Conservation (phyloP, 2,888 invertebrate species). For the Dryococelus australis region DNA sequence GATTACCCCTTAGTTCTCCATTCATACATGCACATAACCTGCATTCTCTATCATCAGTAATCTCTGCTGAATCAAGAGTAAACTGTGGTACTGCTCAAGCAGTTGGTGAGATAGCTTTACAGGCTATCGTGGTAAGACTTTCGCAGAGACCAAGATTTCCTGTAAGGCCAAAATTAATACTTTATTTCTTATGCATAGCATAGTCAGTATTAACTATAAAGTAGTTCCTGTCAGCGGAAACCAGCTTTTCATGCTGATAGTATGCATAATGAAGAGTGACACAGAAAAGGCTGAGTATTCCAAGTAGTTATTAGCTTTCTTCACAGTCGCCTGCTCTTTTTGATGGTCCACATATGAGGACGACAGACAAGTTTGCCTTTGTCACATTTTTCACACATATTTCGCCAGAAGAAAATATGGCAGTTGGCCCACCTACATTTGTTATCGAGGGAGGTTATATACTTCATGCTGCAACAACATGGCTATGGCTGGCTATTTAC, state of each 20-base stretch:
- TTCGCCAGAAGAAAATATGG: constrained; percentile 4
- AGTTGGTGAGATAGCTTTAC: too few species aligned
- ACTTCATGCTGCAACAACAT: constrained; percentile 21
- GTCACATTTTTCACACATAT: not conserved
- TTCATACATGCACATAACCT: too few species aligned
- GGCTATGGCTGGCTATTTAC: not conserved
- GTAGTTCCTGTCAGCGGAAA: not conserved
- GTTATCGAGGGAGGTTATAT: constrained; percentile 4
- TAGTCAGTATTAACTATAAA: not conserved
- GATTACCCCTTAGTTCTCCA: too few species aligned
- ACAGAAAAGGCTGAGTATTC: constrained; percentile 4
- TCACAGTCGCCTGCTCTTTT: not conserved
- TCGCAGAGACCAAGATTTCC: too few species aligned
- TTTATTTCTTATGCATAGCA: not conserved
- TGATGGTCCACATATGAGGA: constrained; percentile 19
- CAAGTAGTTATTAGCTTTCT: constrained; percentile 5
- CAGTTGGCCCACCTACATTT: not conserved
- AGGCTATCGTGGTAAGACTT: too few species aligned
- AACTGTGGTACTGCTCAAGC: too few species aligned
- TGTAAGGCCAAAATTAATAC: not conserved
- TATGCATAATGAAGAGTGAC: constrained; percentile 11
- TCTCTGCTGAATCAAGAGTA: too few species aligned
- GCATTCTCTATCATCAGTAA: too few species aligned
- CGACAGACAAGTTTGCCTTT: constrained; percentile 5
- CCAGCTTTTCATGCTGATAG: constrained; percentile 6